Conservation (phyloP, 2,888 invertebrate genomes). For the Oligia latruncula region DNA sequence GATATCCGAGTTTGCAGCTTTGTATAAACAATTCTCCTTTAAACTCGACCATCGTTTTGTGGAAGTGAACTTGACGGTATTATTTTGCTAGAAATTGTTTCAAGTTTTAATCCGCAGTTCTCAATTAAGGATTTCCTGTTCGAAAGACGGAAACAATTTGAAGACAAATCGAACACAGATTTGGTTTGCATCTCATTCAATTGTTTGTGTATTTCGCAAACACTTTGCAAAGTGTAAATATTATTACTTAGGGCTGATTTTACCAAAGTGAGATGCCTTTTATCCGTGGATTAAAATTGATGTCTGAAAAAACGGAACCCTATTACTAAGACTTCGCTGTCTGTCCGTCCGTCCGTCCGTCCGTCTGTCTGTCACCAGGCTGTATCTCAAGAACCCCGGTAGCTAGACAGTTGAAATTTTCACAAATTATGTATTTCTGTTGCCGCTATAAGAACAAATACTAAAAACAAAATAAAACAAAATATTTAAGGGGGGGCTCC, state of each 20-base stretch:
- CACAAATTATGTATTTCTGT: too few species aligned
- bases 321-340: too few species aligned
- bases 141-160: slow-evolving; percentile 39
- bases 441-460: too few species aligned
- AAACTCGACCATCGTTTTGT: slow-evolving; percentile 46
- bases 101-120: slow-evolving; percentile 38
- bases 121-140: slow-evolving; percentile 39
- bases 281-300: neutral
- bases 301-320: too few species aligned
- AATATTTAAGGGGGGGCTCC: too few species aligned
- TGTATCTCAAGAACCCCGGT: too few species aligned
- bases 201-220: slow-evolving; percentile 11
- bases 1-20: slow-evolving; percentile 66
- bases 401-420: too few species aligned
- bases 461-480: too few species aligned
- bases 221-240: neutral
- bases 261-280: neutral
- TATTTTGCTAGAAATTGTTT: slow-evolving; percentile 44
- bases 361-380: too few species aligned
- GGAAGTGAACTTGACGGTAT: slow-evolving; percentile 32
- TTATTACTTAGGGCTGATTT: neutral
- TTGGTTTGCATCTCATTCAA: slow-evolving; percentile 22
- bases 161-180: slow-evolving; percentile 30
- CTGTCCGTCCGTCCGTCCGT: too few species aligned
- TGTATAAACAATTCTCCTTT: slow-evolving; percentile 59